phyloP scores from a whole-genome alignment of 1,140 invertebrate species.

The Eubasilissa regina region DNA sequence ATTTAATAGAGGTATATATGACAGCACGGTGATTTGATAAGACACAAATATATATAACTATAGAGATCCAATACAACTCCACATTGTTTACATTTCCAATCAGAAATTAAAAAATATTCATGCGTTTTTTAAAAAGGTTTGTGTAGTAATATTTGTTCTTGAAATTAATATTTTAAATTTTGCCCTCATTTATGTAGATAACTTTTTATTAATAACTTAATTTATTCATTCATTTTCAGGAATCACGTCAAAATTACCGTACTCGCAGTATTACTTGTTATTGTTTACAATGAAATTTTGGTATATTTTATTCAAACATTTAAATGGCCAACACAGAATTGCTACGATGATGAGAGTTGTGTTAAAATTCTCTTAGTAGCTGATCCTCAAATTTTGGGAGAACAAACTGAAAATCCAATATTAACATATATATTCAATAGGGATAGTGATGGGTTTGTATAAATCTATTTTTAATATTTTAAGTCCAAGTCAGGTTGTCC shows the following conservation, averaged over 20 bases:
- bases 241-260: constrained; percentile 61
- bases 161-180: neutral
- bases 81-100: no score
- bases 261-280: constrained; percentile 61
- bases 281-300: constrained; percentile 75
- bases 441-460: constrained; percentile 85
- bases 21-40: no score
- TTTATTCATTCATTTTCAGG: constrained; percentile 49
- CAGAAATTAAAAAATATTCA: constrained; percentile 6
- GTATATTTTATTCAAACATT: constrained; percentile 72
- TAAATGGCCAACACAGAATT: constrained; percentile 73
- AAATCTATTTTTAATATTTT: constrained; percentile 8
- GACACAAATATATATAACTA: no score
- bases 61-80: no score
- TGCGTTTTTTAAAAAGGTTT: constrained; percentile 24
- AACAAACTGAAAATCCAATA: constrained; percentile 78
- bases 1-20: no score
- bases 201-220: neutral
- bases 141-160: neutral
- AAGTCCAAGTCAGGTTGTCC: no score
- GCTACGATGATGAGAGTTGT: constrained; percentile 72
- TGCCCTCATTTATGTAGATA: neutral
- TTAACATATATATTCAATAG: constrained; percentile 76
- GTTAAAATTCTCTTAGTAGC: constrained; percentile 86
- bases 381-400: constrained; percentile 93